Evolutionary conservation across 2,797 vertebrate genomes (phyloP).

Genomic region (Notolepis coatsorum): DNA sequence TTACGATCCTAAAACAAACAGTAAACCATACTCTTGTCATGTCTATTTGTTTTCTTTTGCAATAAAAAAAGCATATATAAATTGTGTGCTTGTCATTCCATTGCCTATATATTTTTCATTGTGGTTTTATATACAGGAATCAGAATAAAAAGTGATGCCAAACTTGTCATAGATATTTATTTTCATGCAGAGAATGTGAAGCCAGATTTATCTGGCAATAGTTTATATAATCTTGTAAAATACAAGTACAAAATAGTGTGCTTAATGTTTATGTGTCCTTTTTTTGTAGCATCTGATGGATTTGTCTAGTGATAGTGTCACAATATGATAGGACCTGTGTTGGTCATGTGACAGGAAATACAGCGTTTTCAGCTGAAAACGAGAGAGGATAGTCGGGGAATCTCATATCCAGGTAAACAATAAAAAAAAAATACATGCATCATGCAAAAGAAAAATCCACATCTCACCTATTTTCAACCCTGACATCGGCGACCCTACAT

Average conservation of each 20-base stretch:
- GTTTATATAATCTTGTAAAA: too few species aligned
- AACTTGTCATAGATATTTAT: too few species aligned
- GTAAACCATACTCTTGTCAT: slow-evolving; percentile 49
- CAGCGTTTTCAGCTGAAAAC: slow-evolving; percentile 80
- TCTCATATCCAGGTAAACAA: slow-evolving; percentile 87
- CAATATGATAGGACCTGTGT: slow-evolving; percentile 57
- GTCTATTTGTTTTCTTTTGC: slow-evolving; percentile 67
- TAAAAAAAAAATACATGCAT: slow-evolving; percentile 69
- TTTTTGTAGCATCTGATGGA: slow-evolving; percentile 52
- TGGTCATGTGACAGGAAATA: slow-evolving; percentile 82
- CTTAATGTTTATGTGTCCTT: too few species aligned
- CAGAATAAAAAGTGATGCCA: too few species aligned
- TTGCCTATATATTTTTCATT: too few species aligned
- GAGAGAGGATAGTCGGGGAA: slow-evolving; percentile 88
- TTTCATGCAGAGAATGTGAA: too few species aligned
- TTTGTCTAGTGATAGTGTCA: slow-evolving; percentile 46
- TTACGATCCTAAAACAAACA: slow-evolving; percentile 41
- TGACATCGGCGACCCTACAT: slow-evolving; percentile 51
- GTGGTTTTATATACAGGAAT: too few species aligned
- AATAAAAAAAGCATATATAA: slow-evolving; percentile 68
- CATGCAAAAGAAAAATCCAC: slow-evolving; percentile 55
- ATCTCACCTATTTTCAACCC: slow-evolving; percentile 24
- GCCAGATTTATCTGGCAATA: too few species aligned
- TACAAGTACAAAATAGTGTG: too few species aligned
- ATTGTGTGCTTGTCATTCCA: slow-evolving; percentile 6